Conservation (phyloP, 2,888 invertebrate species). For the Dichetophora obliterata region DNA sequence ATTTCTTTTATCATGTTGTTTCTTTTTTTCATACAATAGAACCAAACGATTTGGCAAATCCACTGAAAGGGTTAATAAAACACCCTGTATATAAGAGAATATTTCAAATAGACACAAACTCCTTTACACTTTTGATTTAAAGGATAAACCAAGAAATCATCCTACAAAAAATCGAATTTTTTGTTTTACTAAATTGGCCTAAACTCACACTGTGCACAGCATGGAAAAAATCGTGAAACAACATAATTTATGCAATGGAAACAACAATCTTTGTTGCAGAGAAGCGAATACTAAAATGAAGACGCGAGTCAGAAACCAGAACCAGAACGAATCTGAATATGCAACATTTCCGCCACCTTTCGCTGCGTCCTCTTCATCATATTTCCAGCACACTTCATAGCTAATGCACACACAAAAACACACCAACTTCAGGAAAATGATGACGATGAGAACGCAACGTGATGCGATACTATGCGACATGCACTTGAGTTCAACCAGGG, state of each 20-base stretch:
- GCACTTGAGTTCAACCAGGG: slow-evolving; percentile 1
- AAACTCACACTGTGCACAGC: no score
- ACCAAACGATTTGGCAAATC: no score
- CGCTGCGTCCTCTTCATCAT: no score
- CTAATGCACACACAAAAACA: neutral
- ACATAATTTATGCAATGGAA: slow-evolving; percentile 4
- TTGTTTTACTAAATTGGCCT: no score
- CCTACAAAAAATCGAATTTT: no score
- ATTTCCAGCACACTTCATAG: neutral
- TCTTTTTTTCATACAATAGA: no score
- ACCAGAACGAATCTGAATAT: neutral
- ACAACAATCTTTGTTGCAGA: slow-evolving; percentile 1
- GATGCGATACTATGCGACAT: neutral
- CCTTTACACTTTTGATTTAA: no score
- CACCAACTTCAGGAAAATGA: neutral
- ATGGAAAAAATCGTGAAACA: neutral
- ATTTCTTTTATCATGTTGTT: no score
- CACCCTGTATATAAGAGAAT: no score
- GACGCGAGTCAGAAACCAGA: neutral
- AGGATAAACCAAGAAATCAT: no score
- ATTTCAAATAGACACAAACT: no score
- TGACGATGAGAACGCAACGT: neutral
- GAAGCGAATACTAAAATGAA: neutral
- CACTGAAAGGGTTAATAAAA: no score
- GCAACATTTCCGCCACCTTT: neutral